Percentiles rank a stretch among this genome's conserved stretches.
Conservation (phyloP, 2,797 vertebrate genomes). For the Siniperca undulata region DNA sequence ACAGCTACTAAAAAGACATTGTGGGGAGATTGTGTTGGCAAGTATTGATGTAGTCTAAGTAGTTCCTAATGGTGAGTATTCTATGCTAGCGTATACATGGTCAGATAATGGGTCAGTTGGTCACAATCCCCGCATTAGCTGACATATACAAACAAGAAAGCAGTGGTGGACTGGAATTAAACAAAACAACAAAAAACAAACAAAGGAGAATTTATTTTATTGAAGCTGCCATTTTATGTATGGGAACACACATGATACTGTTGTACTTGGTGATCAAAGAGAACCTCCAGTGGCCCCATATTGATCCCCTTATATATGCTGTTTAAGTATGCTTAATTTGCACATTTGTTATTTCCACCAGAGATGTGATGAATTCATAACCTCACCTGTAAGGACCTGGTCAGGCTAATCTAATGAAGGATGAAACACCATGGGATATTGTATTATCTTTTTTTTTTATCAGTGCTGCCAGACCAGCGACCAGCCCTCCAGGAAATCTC, state of each 20-base stretch:
- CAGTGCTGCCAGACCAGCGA: conserved; percentile 35
- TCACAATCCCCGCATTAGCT: not conserved
- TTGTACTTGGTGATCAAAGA: not conserved
- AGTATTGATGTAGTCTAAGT: conserved; percentile 13
- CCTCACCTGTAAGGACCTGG: conserved; percentile 15
- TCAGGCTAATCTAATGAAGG: conserved; percentile 7
- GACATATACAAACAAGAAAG: not conserved
- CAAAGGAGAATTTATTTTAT: not conserved
- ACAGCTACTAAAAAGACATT: conserved; percentile 3
- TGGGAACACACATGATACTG: not conserved
- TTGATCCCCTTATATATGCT: not conserved
- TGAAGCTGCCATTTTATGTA: not conserved
- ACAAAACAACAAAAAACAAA: not conserved
- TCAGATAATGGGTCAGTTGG: not conserved
- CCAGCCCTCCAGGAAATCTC: conserved; percentile 48
- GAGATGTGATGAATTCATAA: conserved; percentile 19
- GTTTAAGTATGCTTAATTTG: not conserved
- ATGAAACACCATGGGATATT: conserved; percentile 42
- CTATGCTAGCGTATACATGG: not conserved
- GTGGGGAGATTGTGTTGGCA: not conserved
- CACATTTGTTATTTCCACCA: not conserved
- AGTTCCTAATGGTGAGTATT: not conserved
- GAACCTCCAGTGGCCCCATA: not conserved
- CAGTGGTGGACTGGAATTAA: not conserved
- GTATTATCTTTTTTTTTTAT: conserved; percentile 30